These are phyloP conservation scores for Carterocephalus palaemon DNA, from an alignment of 2,888 invertebrate species.

Conservation along the genomic window DNA sequence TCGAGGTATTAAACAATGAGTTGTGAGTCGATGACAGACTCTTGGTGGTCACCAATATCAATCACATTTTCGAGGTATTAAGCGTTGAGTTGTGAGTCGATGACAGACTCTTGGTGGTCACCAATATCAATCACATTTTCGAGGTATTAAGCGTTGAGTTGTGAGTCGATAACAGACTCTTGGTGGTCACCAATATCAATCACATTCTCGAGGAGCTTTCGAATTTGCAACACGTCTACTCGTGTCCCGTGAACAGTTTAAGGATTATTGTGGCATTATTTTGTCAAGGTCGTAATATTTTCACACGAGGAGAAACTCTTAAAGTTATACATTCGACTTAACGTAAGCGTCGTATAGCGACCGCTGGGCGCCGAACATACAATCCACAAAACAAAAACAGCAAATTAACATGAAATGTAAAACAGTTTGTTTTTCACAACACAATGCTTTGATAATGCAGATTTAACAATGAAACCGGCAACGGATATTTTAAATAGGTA, in stretches of 20 bases:
- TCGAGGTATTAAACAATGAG: slow-evolving; percentile 11
- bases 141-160: slow-evolving; percentile 12
- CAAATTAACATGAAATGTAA: slow-evolving; percentile 1
- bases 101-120: no score
- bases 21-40: slow-evolving; percentile 20
- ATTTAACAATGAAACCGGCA: slow-evolving; percentile 2
- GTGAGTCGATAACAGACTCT: no score
- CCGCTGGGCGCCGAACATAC: slow-evolving; percentile 18
- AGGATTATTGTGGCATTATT: slow-evolving; percentile 55
- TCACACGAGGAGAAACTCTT: slow-evolving; percentile 40
- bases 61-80: slow-evolving; percentile 18
- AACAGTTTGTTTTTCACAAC: background rate
- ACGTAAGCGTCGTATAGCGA: slow-evolving; percentile 43
- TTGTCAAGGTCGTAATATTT: slow-evolving; percentile 52
- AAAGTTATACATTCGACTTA: slow-evolving; percentile 44
- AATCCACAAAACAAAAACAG: slow-evolving; percentile 12
- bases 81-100: slow-evolving; percentile 19
- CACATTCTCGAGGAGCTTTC: no score
- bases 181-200: no score
- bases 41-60: no score
- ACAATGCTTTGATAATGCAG: slow-evolving; percentile 4
- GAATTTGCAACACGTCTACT: slow-evolving; percentile 17
- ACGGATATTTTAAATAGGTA: background rate
- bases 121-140: slow-evolving; percentile 25
- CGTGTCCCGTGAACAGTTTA: slow-evolving; percentile 29